Base-by-base conservation (phyloP, 2,888 invertebrate genomes). In the Fragum fragum region DNA sequence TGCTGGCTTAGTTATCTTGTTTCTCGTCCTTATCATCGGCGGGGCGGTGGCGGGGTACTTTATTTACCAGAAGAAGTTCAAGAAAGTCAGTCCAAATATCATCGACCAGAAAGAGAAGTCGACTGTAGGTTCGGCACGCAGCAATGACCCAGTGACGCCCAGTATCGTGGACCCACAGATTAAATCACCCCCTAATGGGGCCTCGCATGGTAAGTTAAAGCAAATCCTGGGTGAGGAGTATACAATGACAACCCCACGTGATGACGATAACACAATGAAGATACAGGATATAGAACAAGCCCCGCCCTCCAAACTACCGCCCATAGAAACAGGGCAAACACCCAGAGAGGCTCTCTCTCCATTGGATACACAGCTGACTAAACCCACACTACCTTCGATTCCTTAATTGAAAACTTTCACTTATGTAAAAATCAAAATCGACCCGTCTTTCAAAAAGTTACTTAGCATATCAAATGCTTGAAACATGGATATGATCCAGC, bases 151-250 rank as follows among this genome's bases (percentile, higher is more conserved):
- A 14, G 81, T 85, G 14, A 85, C 85, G 1, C 85, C 85, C 7
- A 85, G 85, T 28, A 79, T 76, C 11, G 81, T 85, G 26, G 59
- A 81, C 11, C 21, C 85, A 7, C n/a, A 55, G 52, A 29, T 82
- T 28, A 66, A 68, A 47, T 75, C 81, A 14, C 69, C 79, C 5
- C 69, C 57, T 28, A 72, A 53, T 77, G 61, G 72, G 42, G 78
- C 61, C 23, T 81, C 84, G 11, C 85, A 85, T 66, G 85, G 85
- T 85, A 85, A 85, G 85, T 79, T 85, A 53, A 55, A 76, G 26
- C 84, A 84, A 68, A 70, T 84, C 21, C 73, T 84, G 55, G 84
- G 84, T 28, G 59, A 66, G 21, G 85, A 79, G 63, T 81, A 73
- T 36, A 81, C 80, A 11, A 85, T 82, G 79, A 73, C 70, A 11